These are phyloP conservation scores for Gallinago nigripennis DNA, from an alignment of 2,797 vertebrate genomes.

Conservation along the genomic window DNA sequence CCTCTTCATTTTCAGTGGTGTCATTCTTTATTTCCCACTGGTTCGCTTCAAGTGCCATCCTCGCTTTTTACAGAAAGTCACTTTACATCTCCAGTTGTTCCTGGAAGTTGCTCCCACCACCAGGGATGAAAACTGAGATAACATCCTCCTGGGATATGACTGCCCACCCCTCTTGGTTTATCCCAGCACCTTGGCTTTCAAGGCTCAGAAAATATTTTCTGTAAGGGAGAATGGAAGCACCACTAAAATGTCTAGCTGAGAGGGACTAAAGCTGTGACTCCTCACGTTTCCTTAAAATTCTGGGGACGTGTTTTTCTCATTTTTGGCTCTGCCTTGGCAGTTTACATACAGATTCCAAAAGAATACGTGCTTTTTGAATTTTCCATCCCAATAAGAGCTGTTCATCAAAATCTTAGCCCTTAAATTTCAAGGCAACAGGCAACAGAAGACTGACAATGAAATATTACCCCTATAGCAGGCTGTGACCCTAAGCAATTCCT, in stretches of 20 bases:
- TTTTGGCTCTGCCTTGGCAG: background rate
- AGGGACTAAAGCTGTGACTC: background rate
- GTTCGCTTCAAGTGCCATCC: conserved; percentile 83
- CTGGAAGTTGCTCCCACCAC: conserved; percentile 86
- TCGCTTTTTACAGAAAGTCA: conserved; percentile 75
- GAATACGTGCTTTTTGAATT: background rate
- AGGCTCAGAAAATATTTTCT: background rate
- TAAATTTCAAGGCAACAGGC: background rate
- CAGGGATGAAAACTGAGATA: conserved; percentile 64
- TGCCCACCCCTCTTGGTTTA: background rate
- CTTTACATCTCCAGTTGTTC: conserved; percentile 86
- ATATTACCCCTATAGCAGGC: background rate
- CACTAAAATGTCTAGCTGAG: background rate
- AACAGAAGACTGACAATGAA: background rate
- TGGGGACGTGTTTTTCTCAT: background rate
- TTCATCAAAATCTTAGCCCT: background rate
- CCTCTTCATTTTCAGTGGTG: conserved; percentile 84
- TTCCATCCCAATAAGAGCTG: background rate
- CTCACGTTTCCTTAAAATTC: background rate
- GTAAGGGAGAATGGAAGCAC: background rate
- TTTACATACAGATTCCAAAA: background rate
- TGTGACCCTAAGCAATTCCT: background rate
- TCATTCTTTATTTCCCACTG: conserved; percentile 86
- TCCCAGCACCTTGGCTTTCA: background rate
- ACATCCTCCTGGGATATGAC: accelerated